These are phyloP conservation scores for Anisognathus igniventris DNA, from an alignment of 2,797 vertebrate genomes.

Conservation along the genomic window DNA sequence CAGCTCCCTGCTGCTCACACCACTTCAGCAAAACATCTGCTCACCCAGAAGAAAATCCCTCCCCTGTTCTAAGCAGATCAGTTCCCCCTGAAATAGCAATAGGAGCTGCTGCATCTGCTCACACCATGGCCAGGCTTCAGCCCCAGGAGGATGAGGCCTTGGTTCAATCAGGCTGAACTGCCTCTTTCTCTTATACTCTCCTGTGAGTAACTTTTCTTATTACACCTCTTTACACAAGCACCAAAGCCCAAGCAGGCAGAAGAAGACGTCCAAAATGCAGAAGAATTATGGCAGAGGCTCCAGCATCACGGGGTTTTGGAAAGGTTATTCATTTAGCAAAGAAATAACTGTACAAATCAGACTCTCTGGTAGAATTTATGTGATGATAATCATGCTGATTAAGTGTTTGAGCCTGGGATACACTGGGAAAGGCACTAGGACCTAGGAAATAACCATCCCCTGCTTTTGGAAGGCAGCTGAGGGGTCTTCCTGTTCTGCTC, in stretches of 20 bases:
- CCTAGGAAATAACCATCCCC: conserved; percentile 17
- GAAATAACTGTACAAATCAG: neutral
- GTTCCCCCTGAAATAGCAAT: neutral
- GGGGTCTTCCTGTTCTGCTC: conserved; percentile 55
- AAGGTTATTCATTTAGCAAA: neutral
- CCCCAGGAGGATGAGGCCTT: conserved; percentile 16
- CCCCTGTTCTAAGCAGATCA: neutral
- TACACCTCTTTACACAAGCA: neutral
- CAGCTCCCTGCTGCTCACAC: neutral
- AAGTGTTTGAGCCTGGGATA: neutral
- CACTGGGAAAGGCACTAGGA: conserved; percentile 24
- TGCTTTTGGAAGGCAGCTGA: conserved; percentile 57
- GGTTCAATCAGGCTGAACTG: neutral
- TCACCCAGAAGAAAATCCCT: neutral
- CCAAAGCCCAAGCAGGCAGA: conserved; percentile 23
- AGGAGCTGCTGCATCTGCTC: conserved; percentile 47
- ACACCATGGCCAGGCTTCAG: neutral
- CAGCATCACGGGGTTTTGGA: neutral
- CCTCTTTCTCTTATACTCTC: conserved; percentile 24
- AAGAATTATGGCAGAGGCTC: conserved; percentile 14
- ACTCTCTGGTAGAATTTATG: neutral
- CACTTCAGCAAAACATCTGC: conserved; percentile 19
- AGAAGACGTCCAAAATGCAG: neutral
- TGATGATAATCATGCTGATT: conserved; percentile 37
- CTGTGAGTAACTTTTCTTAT: conserved; percentile 14